A percentile compares a stretch with the other conserved stretches of the same genome.
Conservation (phyloP, 1,140 invertebrate genomes). For the Leptinotarsa texana region DNA sequence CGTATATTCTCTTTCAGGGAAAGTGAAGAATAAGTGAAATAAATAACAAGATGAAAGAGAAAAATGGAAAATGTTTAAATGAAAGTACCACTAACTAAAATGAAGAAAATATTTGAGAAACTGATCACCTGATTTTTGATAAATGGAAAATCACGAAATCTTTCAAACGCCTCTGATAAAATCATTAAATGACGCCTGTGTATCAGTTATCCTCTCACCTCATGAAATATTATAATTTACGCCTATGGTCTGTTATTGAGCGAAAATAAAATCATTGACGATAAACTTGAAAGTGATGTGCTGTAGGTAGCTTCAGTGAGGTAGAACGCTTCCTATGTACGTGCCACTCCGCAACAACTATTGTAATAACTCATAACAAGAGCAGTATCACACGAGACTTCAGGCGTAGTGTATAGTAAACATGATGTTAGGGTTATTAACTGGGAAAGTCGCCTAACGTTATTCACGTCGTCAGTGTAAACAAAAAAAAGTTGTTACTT, state of each 20-base stretch:
- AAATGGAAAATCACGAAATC: too few relatives aligned
- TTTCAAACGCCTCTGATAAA: too few relatives aligned
- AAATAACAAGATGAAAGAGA: too few relatives aligned
- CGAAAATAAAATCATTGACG: neutral
- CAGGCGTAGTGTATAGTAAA: neutral
- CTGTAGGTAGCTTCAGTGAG: neutral
- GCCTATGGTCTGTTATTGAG: neutral
- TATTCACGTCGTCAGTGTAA: neutral
- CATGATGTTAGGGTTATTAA: neutral
- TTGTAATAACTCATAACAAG: conserved; percentile 8
- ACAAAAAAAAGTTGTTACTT: neutral
- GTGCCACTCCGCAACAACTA: conserved; percentile 7
- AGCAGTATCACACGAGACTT: conserved; percentile 5
- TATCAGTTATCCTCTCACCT: too few relatives aligned
- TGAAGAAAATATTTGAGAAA: too few relatives aligned
- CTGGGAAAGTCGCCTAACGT: neutral
- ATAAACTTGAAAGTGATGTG: neutral
- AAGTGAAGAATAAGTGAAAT: too few relatives aligned
- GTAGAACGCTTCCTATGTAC: neutral
- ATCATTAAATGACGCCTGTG: too few relatives aligned
- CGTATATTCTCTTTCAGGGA: too few relatives aligned
- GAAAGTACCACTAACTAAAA: too few relatives aligned
- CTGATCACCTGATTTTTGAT: too few relatives aligned
- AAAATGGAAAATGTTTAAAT: too few relatives aligned
- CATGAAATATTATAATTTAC: neutral